Evolutionary conservation across 2,797 vertebrate species (phyloP).

Genomic region (Anisognathus igniventris): DNA sequence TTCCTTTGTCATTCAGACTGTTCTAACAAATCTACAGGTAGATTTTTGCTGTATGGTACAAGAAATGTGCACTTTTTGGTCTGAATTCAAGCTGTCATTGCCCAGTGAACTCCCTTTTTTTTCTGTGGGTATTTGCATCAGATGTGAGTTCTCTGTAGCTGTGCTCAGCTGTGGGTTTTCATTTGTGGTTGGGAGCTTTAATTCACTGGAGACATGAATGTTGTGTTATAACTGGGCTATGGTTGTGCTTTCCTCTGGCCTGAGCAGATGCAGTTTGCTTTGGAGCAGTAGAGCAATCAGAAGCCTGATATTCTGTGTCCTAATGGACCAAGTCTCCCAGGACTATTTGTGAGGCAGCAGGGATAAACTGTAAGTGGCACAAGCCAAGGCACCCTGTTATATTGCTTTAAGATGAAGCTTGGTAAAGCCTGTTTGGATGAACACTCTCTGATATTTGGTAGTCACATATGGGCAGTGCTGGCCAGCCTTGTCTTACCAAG

Average conservation of each 20-base stretch:
- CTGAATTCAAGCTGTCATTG: neutral
- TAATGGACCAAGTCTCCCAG: neutral
- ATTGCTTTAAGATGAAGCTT: neutral
- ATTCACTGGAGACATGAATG: neutral
- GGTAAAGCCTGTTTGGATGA: neutral
- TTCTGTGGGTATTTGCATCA: neutral
- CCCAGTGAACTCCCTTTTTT: neutral
- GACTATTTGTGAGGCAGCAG: neutral
- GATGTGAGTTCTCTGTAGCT: neutral
- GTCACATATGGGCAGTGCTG: neutral
- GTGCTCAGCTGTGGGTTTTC: neutral
- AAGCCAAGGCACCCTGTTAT: neutral
- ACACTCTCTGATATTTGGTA: neutral
- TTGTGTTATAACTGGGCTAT: neutral
- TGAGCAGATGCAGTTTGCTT: neutral
- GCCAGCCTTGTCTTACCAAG: neutral
- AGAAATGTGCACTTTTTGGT: neutral
- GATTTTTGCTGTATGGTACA: neutral
- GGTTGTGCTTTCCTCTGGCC: neutral
- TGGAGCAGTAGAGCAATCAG: neutral
- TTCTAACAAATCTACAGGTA: neutral
- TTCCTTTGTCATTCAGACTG: neutral
- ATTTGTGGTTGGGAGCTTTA: neutral
- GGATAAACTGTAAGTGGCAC: neutral
- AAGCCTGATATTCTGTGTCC: neutral